Evolutionary conservation across 2,888 invertebrate species (phyloP), one percentile per base, ranked within the genome.

Genomic region (Cataglyphis cursor): DNA sequence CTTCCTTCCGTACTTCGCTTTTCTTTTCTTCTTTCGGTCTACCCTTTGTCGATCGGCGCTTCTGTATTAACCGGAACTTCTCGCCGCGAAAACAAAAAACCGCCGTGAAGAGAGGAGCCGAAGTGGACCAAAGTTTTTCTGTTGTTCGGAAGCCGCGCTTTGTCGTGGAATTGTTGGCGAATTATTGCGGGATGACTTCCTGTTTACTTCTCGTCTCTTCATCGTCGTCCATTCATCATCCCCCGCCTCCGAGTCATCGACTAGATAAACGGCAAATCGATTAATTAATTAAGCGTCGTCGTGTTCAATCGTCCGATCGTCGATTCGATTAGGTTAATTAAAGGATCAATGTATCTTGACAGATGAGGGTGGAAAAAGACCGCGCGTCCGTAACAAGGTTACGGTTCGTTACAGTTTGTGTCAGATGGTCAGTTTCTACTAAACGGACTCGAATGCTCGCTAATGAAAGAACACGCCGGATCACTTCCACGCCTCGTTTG

Each of bases 391-490:
- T 31, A 70, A 41, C 41, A 6, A 68, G 44, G 76, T 70, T 38
- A 78, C 74, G 75, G 81, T 82, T 84, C 84, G 83, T 80, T 73
- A 72, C 87, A 76, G 82, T 83, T 15, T 31, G 70, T 87, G 90
- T 88, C 90, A 87, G 89, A 82, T 87, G 89, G 88, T 82, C 84
- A 80, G 88, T 89, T 89, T 84, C 87, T n/a, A 81, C 62, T 87
- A 87, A 89, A 89, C 76, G 84, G 81, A 85, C 38, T 68, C 81
- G 89, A 90, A 88, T 78, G 80, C 82, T 35, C 38, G 64, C 84
- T 88, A 85, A 89, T 75, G 85, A 89, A 85, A 74, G 84, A 76
- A 68, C 70, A 87, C 82, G 85, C 89, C 74, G 61, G 89, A 83
- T 89, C 86, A 64, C 80, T 80, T 83, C 75, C 81, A 86, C 81